Evolutionary conservation across 2,113 vertebrate species (phyloP).

Genomic region (Illadopsis cleaveri): DNA sequence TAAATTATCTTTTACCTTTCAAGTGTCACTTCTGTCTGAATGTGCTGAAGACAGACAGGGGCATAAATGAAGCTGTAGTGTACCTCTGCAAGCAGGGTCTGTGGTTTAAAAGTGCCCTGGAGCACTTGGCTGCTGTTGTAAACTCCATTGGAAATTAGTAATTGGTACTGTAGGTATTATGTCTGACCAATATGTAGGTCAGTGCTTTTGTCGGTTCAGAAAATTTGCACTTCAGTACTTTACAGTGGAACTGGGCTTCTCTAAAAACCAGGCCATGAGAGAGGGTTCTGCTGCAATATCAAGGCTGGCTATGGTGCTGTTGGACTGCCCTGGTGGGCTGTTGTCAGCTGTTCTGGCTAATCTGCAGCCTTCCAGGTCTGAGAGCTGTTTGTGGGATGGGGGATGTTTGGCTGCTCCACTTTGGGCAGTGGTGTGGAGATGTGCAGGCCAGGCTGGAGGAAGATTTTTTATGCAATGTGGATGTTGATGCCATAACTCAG

Average conservation of each 20-base stretch:
- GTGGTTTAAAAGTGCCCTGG: background rate
- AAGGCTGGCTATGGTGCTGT: background rate
- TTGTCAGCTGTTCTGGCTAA: background rate
- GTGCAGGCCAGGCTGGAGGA: background rate
- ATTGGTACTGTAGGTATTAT: background rate
- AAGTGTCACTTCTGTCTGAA: background rate
- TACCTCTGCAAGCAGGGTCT: background rate
- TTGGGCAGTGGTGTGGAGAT: accelerated
- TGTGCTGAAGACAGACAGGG: background rate
- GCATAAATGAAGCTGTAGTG: background rate
- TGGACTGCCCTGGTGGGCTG: background rate
- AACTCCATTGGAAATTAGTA: background rate
- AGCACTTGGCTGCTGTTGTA: background rate
- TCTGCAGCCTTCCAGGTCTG: background rate
- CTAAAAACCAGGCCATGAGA: background rate
- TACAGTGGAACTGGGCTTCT: background rate
- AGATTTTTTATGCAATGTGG: accelerated
- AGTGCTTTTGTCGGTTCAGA: background rate
- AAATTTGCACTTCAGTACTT: background rate
- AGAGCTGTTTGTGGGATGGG: too few relatives aligned
- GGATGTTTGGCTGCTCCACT: background rate
- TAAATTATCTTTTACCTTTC: background rate
- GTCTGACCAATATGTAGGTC: background rate
- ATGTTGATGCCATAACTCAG: background rate
- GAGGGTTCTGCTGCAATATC: background rate